Evolutionary conservation across 1,140 invertebrate genomes (phyloP).

Genomic region (Wasmannia auropunctata): DNA sequence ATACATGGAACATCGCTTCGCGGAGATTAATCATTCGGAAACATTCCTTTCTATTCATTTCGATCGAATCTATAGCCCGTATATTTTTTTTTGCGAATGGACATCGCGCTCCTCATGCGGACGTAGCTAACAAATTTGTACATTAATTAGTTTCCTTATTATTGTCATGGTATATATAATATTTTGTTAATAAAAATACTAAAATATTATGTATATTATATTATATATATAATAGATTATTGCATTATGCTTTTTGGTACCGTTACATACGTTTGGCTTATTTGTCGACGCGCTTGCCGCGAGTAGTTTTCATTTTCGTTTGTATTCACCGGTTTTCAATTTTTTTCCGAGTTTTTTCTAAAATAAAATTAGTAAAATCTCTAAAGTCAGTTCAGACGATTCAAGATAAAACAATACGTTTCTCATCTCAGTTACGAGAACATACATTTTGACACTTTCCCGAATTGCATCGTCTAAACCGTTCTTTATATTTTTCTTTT

Average conservation of each 20-base stretch:
- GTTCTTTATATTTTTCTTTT: background rate
- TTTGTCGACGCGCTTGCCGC: constrained; percentile 64
- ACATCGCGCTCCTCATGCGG: constrained; percentile 75
- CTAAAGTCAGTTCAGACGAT: constrained; percentile 22
- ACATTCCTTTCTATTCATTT: background rate
- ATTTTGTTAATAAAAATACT: constrained; percentile 85
- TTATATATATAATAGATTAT: constrained; percentile 85
- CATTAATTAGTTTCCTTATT: constrained; percentile 85
- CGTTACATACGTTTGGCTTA: constrained; percentile 82
- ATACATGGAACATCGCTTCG: background rate
- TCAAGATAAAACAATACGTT: constrained; percentile 5
- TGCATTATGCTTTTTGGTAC: constrained; percentile 86
- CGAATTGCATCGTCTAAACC: constrained; percentile 9
- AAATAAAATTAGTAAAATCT: constrained; percentile 38
- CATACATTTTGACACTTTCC: background rate
- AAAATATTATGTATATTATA: constrained; percentile 85
- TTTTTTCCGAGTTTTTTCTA: background rate
- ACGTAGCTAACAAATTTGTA: constrained; percentile 85
- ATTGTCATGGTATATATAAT: constrained; percentile 84
- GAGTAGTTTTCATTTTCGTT: constrained; percentile 51
- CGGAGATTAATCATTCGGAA: background rate
- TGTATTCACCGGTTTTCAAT: constrained; percentile 25
- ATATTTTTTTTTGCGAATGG: constrained; percentile 49
- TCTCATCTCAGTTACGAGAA: background rate
- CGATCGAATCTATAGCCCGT: constrained; percentile 31